Percentiles rank a stretch among this genome's conserved stretches.
Evolutionary conservation across 2,113 vertebrate species (phyloP).

Genomic region (Anser brachyrhynchus): DNA sequence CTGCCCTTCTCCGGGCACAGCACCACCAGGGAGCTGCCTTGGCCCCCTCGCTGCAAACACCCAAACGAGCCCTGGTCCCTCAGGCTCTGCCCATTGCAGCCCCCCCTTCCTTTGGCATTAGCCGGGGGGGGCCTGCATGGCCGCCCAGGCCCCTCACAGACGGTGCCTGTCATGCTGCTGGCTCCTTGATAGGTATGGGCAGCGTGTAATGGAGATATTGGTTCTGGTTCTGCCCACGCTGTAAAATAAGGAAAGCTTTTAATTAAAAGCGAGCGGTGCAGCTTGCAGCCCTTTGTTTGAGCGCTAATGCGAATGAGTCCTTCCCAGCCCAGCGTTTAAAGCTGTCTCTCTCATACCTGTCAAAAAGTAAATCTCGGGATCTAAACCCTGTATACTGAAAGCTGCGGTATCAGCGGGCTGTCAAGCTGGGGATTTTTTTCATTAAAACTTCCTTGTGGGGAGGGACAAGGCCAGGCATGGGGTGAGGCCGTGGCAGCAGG

Average conservation of each 20-base stretch:
- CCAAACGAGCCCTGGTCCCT: too few relatives aligned
- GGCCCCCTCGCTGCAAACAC: too few relatives aligned
- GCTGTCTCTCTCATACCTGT: conserved; percentile 32
- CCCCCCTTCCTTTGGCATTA: background rate
- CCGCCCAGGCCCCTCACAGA: background rate
- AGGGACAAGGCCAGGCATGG: background rate
- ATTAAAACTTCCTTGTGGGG: background rate
- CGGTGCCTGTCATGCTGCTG: background rate
- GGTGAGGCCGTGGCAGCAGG: background rate
- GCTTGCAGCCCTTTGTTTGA: conserved; percentile 16
- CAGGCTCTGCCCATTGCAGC: too few relatives aligned
- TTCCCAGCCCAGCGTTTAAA: conserved; percentile 34
- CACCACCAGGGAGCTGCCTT: background rate
- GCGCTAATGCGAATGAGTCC: background rate
- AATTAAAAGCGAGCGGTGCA: background rate
- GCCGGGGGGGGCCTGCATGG: background rate
- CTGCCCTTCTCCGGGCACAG: fast-evolving
- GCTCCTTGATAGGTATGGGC: background rate
- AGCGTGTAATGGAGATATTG: fast-evolving
- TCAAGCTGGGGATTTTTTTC: background rate
- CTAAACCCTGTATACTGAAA: conserved; percentile 44
- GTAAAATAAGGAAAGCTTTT: conserved; percentile 18
- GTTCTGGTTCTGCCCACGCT: background rate
- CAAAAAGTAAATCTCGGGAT: conserved; percentile 36
- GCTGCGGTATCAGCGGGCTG: background rate